phyloP scores from a whole-genome alignment of 1,140 invertebrate genomes.

The Dufourea novaeangliae region DNA sequence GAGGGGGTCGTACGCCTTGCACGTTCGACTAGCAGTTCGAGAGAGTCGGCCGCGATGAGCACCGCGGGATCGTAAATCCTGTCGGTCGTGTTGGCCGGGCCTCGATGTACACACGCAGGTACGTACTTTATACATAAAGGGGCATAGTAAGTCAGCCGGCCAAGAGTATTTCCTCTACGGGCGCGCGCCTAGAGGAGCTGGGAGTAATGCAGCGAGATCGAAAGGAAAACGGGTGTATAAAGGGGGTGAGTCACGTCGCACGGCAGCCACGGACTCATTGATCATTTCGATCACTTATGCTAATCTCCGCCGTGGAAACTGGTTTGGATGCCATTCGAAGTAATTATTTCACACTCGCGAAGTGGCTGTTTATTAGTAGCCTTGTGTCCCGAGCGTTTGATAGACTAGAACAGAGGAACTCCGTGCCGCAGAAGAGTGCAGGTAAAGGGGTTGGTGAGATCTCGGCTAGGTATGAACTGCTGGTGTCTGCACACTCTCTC shows the following conservation, averaged over 20 bases:
- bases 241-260: constrained; percentile 60
- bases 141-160: constrained; percentile 53
- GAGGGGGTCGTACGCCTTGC: background rate
- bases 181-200: constrained; percentile 23
- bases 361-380: constrained; percentile 73
- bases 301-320: constrained; percentile 72
- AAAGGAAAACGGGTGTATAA: background rate
- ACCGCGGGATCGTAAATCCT: constrained; percentile 57
- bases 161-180: constrained; percentile 43
- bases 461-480: constrained; percentile 2
- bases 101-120: constrained; percentile 24
- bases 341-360: constrained; percentile 79
- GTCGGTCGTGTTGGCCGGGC: constrained; percentile 38
- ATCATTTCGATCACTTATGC: constrained; percentile 79
- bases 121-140: constrained; percentile 48
- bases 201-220: background rate
- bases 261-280: constrained; percentile 66
- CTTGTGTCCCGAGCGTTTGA: background rate
- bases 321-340: constrained; percentile 72
- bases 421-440: background rate
- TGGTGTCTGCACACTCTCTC: too few relatives aligned
- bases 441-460: constrained; percentile 36
- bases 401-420: constrained; percentile 1
- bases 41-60: constrained; percentile 17
- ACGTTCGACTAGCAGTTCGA: constrained; percentile 31